Percentiles rank a stretch among this genome's conserved stretches.
Conservation (phyloP, 1,140 invertebrate species). For the Archegozetes longisetosus region DNA sequence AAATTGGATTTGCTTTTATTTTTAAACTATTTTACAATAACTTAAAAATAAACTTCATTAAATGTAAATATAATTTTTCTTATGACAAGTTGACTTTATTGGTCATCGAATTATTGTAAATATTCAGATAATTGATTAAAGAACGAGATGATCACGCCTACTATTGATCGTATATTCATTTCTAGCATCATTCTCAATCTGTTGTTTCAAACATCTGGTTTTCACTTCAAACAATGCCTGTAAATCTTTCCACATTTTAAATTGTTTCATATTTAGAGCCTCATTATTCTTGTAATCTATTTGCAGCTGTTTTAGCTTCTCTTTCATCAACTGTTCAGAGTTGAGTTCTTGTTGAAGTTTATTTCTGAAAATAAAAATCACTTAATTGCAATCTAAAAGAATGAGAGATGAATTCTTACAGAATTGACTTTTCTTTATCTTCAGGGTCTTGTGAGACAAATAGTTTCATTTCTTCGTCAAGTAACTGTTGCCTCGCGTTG, state of each 20-base stretch:
- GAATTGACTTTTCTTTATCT: not conserved
- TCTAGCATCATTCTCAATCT: not conserved
- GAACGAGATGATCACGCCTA: not conserved
- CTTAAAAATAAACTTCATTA: too few species aligned
- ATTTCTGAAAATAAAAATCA: not conserved
- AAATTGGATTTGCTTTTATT: too few species aligned
- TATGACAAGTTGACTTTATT: too few species aligned
- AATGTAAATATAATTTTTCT: too few species aligned
- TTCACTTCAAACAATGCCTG: slow-evolving; percentile 33
- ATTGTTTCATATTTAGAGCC: slow-evolving; percentile 39
- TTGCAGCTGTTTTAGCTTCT: slow-evolving; percentile 39
- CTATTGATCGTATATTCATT: not conserved
- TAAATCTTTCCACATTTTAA: slow-evolving; percentile 47
- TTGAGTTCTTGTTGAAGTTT: not conserved
- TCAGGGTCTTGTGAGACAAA: not conserved
- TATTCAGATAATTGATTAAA: too few species aligned
- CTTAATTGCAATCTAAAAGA: not conserved
- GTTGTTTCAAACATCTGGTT: slow-evolving; percentile 22
- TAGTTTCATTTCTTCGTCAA: not conserved
- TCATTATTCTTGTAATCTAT: slow-evolving; percentile 40
- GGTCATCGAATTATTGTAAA: too few species aligned
- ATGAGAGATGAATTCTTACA: not conserved
- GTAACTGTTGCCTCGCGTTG: not conserved
- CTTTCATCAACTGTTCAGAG: not conserved
- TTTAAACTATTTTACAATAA: too few species aligned